phyloP scores from a whole-genome alignment of 92 coral and sea anemone genomes.

The Diadumene lineata region DNA sequence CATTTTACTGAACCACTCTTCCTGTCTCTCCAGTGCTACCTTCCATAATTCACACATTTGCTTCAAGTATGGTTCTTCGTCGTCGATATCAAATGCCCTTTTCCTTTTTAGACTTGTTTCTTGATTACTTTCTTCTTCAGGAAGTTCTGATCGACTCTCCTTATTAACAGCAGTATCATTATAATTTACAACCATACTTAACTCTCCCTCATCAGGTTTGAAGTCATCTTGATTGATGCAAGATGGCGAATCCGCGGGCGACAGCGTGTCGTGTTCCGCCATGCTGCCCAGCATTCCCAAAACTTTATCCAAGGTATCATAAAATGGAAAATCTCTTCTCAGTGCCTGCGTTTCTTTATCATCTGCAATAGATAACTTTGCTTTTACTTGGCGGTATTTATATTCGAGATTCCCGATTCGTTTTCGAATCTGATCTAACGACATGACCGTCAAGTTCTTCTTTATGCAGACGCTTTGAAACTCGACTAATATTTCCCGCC shows the following conservation, averaged over 20 bases:
- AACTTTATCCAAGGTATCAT: conserved; percentile 32
- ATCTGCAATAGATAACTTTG: conserved; percentile 37
- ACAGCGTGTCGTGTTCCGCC: neutral
- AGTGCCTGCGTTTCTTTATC: conserved; percentile 41
- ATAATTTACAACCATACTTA: neutral
- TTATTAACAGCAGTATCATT: neutral
- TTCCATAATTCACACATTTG: neutral
- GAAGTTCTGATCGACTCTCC: too few relatives aligned
- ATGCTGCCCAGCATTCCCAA: neutral
- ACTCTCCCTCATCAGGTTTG: neutral
- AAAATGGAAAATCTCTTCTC: conserved; percentile 34
- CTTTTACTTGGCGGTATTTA: conserved; percentile 43
- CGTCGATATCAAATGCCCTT: neutral
- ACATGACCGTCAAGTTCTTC: neutral
- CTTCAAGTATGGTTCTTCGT: conserved; percentile 1
- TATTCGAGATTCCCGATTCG: conserved; percentile 34
- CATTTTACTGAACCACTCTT: conserved; percentile 3
- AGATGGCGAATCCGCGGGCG: neutral
- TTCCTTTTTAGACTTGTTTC: neutral
- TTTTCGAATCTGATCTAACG: conserved; percentile 43
- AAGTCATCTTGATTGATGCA: neutral
- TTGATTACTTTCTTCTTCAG: neutral
- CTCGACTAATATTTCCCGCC: neutral
- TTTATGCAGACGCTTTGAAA: neutral
- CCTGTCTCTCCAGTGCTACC: neutral